phyloP scores from a whole-genome alignment of 1,140 invertebrate species.

The Rhizoglyphus robini region DNA sequence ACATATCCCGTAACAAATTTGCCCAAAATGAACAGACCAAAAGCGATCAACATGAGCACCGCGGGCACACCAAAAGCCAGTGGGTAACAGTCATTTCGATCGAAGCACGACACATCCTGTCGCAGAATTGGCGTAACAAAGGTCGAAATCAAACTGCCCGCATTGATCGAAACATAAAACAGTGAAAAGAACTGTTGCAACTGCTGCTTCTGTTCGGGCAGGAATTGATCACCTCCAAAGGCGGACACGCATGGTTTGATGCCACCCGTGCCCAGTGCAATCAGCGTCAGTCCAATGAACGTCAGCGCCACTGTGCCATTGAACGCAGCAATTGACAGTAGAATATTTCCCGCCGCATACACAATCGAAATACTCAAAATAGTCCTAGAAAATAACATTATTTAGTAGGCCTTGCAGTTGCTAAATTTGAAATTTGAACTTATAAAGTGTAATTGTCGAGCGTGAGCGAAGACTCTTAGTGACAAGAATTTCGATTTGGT shows the following conservation, averaged over 20 bases:
- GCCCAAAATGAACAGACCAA: constrained; percentile 64
- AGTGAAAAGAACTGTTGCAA: constrained; percentile 29
- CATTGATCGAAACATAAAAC: constrained; percentile 36
- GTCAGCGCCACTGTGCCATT: neutral
- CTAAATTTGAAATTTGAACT: no score
- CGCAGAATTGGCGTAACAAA: constrained; percentile 35
- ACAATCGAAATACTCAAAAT: constrained; percentile 27
- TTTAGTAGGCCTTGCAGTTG: no score
- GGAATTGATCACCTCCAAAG: constrained; percentile 93
- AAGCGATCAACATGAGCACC: constrained; percentile 35
- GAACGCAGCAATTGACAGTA: constrained; percentile 45
- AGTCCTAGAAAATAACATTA: no score
- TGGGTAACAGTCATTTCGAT: constrained; percentile 33
- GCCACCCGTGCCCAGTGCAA: constrained; percentile 80
- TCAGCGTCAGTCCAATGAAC: constrained; percentile 48
- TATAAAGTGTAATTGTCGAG: no score
- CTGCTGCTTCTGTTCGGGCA: constrained; percentile 30
- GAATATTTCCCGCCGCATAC: constrained; percentile 65
- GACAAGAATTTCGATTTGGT: no score
- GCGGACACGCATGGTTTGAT: constrained; percentile 95
- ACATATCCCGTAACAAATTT: constrained; percentile 49
- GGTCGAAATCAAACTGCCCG: constrained; percentile 35
- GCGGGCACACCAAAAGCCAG: constrained; percentile 35
- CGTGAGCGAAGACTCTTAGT: no score
- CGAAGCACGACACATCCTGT: constrained; percentile 32